Evolutionary conservation across 2,888 invertebrate genomes (phyloP).

Genomic region (Pachymerium ferrugineum): DNA sequence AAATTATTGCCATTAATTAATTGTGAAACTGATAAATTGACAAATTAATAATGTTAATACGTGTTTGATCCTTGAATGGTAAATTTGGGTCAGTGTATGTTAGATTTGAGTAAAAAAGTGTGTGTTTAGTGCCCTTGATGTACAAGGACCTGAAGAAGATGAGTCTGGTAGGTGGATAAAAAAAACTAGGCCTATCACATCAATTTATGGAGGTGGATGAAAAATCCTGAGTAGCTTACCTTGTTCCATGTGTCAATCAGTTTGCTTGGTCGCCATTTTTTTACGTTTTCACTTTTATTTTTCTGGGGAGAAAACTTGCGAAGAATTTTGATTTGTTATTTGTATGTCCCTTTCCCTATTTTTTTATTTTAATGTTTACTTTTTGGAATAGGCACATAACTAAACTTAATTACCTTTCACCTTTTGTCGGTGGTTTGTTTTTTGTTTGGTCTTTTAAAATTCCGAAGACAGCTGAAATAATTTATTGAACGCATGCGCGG

Average conservation of each 20-base stretch:
- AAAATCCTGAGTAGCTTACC: conserved; percentile 21
- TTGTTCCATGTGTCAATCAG: conserved; percentile 19
- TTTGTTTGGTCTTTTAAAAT: not conserved
- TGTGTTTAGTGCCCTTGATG: not conserved
- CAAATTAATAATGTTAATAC: too few species aligned
- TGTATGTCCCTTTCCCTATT: too few species aligned
- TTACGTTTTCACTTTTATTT: not conserved
- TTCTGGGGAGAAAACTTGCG: not conserved
- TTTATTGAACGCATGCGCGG: conserved; percentile 18
- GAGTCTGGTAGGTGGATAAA: not conserved
- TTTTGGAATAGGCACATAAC: not conserved
- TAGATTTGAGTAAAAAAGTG: too few species aligned
- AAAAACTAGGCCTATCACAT: conserved; percentile 13
- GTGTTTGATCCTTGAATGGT: not conserved
- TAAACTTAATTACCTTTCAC: not conserved
- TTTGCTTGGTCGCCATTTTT: not conserved
- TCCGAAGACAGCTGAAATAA: not conserved
- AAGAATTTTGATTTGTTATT: not conserved
- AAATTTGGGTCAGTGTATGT: conserved; percentile 7
- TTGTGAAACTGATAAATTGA: too few species aligned
- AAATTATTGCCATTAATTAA: too few species aligned
- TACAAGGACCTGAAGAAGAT: conserved; percentile 21
- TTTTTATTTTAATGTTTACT: too few species aligned
- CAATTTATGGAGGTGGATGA: conserved; percentile 11
- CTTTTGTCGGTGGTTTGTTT: not conserved